Conservation (phyloP, 2,797 vertebrate genomes). For the Coracias cyanogaster region DNA sequence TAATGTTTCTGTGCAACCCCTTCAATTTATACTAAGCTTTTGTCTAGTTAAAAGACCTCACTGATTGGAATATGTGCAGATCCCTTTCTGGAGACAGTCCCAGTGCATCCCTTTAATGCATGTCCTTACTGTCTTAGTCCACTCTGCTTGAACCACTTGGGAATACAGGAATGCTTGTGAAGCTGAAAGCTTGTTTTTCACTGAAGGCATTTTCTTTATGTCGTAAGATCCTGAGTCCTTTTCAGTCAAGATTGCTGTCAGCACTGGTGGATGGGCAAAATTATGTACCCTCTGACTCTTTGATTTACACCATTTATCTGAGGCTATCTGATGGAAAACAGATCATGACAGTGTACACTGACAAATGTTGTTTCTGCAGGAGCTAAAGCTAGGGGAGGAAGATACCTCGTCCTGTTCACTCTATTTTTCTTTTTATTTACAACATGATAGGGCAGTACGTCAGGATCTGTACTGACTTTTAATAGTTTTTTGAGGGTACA, state of each 20-base stretch:
- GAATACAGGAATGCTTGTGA: neutral
- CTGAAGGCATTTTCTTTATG: neutral
- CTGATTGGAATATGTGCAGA: neutral
- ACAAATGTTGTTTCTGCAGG: neutral
- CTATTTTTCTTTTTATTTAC: neutral
- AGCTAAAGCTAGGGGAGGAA: neutral
- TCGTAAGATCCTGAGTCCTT: neutral
- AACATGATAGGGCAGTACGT: neutral
- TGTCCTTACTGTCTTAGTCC: neutral
- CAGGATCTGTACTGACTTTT: neutral
- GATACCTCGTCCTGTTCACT: neutral
- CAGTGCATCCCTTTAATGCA: neutral
- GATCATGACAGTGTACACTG: neutral
- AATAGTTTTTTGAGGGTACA: neutral
- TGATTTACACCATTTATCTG: neutral
- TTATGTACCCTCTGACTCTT: neutral
- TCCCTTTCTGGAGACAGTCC: neutral
- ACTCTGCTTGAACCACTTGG: neutral
- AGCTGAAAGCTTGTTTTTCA: neutral
- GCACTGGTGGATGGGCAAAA: neutral
- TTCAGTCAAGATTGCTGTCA: neutral
- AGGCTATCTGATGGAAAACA: neutral
- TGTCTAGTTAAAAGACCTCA: neutral
- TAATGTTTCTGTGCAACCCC: neutral
- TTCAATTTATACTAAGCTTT: constrained; percentile 12